These are phyloP conservation scores for Cochlearius cochlearius DNA, from an alignment of 2,113 vertebrate genomes.

Conservation along the genomic window DNA sequence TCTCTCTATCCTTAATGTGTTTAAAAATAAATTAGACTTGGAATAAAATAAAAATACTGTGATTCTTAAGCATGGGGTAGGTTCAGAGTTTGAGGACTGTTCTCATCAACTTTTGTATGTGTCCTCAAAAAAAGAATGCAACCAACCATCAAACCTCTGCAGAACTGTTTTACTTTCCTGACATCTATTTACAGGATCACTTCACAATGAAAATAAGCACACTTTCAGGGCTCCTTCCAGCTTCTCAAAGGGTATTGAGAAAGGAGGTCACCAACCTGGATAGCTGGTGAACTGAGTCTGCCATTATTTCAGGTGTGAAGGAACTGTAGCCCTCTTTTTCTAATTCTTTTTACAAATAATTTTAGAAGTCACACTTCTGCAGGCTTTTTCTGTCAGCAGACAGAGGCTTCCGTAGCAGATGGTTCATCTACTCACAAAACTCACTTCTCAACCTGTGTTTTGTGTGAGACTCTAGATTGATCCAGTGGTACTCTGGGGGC, in stretches of 20 bases:
- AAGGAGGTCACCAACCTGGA: background rate
- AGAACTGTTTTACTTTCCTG: background rate
- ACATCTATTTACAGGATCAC: background rate
- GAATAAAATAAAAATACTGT: background rate
- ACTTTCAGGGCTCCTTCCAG: background rate
- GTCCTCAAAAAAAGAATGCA: background rate
- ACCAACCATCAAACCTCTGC: background rate
- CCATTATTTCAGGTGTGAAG: background rate
- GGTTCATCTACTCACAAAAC: background rate
- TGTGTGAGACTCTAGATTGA: background rate
- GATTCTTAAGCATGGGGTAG: background rate
- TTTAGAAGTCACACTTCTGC: background rate
- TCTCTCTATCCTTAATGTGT: background rate
- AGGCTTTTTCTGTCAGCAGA: background rate
- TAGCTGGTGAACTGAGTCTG: background rate
- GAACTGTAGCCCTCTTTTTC: background rate
- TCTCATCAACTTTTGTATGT: background rate
- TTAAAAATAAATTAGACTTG: background rate
- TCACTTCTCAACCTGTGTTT: background rate
- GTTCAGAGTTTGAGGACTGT: background rate
- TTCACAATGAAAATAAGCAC: slow-evolving; percentile 16
- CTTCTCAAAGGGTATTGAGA: background rate
- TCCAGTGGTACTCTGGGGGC: background rate
- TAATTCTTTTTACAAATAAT: background rate
- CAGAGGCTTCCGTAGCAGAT: background rate